Base-by-base conservation (phyloP, 2,797 vertebrate species). In the Echeneis naucrates region DNA sequence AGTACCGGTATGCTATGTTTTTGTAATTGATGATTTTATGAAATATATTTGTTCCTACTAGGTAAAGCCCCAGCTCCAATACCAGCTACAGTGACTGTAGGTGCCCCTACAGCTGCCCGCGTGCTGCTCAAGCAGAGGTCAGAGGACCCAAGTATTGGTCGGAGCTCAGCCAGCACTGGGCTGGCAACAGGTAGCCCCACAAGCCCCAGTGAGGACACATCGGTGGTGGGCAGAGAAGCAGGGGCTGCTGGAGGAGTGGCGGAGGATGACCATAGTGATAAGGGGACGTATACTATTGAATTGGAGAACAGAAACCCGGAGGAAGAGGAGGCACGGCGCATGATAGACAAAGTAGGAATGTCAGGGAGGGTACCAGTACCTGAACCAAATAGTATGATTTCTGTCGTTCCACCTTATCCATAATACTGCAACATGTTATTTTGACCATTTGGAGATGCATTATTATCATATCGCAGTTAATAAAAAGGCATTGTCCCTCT, bases 221-320 rank as follows among this genome's bases (percentile, higher is more conserved):
- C 89, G 53, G 88, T 85, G 5, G 89, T 88, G 47, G 91, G 92
- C 77, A 95, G 80, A 93, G 94, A 62, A 12, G 64, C 35, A 0
- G 82, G 58, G 47, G 65, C 84, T 1, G 73, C 81, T 9, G 82
- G 72, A 35, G 88, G 73, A 65, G 95, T 95, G 80, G 95, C 93
- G 64, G 96, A 96, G 27, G 97, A 98, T 56, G 96, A 98, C 82
- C 96, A 97, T 88, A 99, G 97, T 67, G 97, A 98, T 87, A 99
- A 98, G 92, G 98, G 97, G 73, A 99, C 98, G 66, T 99, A 99
- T 83, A 99, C 97, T 70, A 98, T 98, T 23, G 97, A 99, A 85
- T 89, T 98, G 92, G 97, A 98, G 91, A 97, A 97, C 87, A 95
- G 92, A 70, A 98, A 96, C 90, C 90, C 95, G 62, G 97, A 99